These are phyloP conservation scores for Parnassius orleans DNA, from an alignment of 2,888 invertebrate species.

Conservation along the genomic window DNA sequence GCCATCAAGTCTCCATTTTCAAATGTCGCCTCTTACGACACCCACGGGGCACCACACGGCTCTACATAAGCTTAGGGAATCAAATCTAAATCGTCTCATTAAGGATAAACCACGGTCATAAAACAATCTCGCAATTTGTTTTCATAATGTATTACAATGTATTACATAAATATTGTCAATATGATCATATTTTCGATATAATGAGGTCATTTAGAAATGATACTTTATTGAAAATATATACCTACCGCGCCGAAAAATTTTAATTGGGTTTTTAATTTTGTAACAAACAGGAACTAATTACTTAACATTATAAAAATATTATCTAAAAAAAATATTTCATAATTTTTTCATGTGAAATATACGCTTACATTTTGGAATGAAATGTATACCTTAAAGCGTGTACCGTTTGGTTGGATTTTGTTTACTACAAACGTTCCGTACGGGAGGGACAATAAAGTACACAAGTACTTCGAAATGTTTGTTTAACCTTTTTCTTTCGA, in stretches of 20 bases:
- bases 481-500: constrained; percentile 36
- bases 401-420: constrained; percentile 27
- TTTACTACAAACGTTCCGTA: constrained; percentile 26
- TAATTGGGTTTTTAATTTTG: constrained; percentile 15
- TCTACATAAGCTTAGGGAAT: too few relatives aligned
- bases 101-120: too few relatives aligned
- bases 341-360: constrained; percentile 6
- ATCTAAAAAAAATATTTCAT: constrained; percentile 5
- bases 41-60: too few relatives aligned
- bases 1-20: too few relatives aligned
- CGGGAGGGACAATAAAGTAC: constrained; percentile 32
- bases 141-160: too few relatives aligned
- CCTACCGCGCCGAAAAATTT: not conserved
- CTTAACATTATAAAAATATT: constrained; percentile 11
- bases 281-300: constrained; percentile 18
- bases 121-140: too few relatives aligned
- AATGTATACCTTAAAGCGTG: constrained; percentile 9
- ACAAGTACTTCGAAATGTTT: constrained; percentile 38
- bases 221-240: constrained; percentile 1
- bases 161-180: too few relatives aligned
- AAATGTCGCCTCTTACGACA: too few relatives aligned
- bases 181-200: not conserved
- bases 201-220: constrained; percentile 6
- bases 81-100: too few relatives aligned
- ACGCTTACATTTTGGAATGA: constrained; percentile 4